Conservation (phyloP, 2,797 vertebrate genomes). For the Lepus oiostolus region DNA sequence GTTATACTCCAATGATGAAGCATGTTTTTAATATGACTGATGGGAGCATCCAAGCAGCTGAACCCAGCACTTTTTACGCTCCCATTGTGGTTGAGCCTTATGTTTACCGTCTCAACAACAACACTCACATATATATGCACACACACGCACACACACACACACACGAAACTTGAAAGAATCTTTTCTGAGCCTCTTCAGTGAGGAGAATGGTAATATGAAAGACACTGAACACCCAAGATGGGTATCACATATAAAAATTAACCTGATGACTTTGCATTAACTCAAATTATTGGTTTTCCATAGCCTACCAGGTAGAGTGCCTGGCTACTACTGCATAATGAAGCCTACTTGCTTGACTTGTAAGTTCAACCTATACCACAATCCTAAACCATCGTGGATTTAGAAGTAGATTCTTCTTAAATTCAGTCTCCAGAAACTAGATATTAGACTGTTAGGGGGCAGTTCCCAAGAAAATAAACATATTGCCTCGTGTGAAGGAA, state of each 20-base stretch:
- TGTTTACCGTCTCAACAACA: slow-evolving; percentile 66
- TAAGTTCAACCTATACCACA: slow-evolving; percentile 75
- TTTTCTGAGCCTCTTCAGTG: slow-evolving; percentile 77
- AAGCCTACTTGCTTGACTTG: slow-evolving; percentile 66
- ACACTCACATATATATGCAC: neutral
- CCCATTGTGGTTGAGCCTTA: slow-evolving; percentile 78
- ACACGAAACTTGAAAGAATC: slow-evolving; percentile 70
- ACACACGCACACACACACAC: neutral
- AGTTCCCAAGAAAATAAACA: slow-evolving; percentile 54
- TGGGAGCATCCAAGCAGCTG: slow-evolving; percentile 61
- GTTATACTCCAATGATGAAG: slow-evolving; percentile 65
- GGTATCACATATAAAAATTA: slow-evolving; percentile 62
- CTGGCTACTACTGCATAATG: slow-evolving; percentile 70
- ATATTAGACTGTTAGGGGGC: slow-evolving; percentile 73
- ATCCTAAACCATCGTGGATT: slow-evolving; percentile 78
- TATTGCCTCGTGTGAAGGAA: slow-evolving; percentile 75
- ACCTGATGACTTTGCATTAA: slow-evolving; percentile 70
- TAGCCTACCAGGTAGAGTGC: slow-evolving; percentile 47
- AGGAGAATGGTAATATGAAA: slow-evolving; percentile 65
- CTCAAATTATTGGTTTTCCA: slow-evolving; percentile 77
- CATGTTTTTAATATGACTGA: slow-evolving; percentile 66
- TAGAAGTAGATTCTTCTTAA: slow-evolving; percentile 76
- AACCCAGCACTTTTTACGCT: slow-evolving; percentile 62
- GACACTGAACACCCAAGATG: slow-evolving; percentile 51
- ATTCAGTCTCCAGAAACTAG: slow-evolving; percentile 74